Base-by-base conservation (phyloP, 2,797 vertebrate species). In the Varecia variegata region DNA sequence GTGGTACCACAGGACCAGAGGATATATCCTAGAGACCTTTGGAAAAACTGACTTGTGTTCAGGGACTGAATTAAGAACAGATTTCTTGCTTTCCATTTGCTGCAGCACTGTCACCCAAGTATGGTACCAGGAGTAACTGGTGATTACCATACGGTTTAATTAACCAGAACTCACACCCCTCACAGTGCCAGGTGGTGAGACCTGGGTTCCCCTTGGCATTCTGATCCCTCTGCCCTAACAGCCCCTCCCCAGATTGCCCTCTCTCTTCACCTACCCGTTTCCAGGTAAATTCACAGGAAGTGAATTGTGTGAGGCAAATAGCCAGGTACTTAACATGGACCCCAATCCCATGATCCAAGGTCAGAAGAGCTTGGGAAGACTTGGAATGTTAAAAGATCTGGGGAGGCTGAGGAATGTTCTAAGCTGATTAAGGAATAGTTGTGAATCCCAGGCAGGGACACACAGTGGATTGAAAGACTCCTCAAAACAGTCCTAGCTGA, bases 341-440 rank as follows among this genome's bases (percentile, higher is more conserved):
- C 45, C 40, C 35, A 71, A 81, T 3, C 13, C 40, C 35, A 76
- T 1, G 12, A 80, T 52, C 71, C 60, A 76, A 52, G 47, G 35
- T 45, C 65, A 82, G 92, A 82, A 88, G 25, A 90, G 35, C 60
- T 25, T 43, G 20, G 47, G 85, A 54, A 95, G 71, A 85, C 43
- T 6, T 45, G 25, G 43, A 91, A 40, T 23, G 6, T 85, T 68
- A 93, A 88, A 54, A 83, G 50, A 90, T 68, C 35, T 85, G 43
- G 67, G 21, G 65, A 93, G 83, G 50, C 56, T 30, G 25, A 93
- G 58, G 25, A 94, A 93, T 32, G 52, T 74, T 88, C 77, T 93
- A 84, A 32, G 32, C 54, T 90, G 32, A 84, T 62, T 50, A 93
- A 79, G 21, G 30, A 90, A 17, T 32, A 94, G 18, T 38, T 95